Percentiles rank a stretch among this genome's conserved stretches.
phyloP scores from a whole-genome alignment of 2,113 vertebrate genomes.

The Rhinogobius similis region DNA sequence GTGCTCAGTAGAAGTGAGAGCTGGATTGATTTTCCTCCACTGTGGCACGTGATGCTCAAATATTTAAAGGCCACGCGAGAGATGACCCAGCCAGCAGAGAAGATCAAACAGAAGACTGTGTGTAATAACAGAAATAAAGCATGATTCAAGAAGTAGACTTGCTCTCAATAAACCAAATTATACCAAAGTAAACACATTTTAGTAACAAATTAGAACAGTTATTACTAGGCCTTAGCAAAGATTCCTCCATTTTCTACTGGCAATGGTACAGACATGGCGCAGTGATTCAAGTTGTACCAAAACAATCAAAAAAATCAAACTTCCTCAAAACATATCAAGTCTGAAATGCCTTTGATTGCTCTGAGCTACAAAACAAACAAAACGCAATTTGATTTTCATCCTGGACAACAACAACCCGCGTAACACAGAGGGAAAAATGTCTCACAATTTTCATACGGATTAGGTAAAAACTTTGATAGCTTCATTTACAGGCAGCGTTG shows the following conservation, averaged over 20 bases:
- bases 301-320: constrained; percentile 27
- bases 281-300: constrained; percentile 27
- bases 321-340: constrained; percentile 29
- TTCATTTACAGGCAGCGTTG: not conserved
- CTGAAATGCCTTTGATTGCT: constrained; percentile 17
- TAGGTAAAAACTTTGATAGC: not conserved
- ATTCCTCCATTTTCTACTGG: constrained; percentile 50
- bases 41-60: constrained; percentile 1
- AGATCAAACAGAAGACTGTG: not conserved
- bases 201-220: too few relatives aligned
- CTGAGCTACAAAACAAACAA: constrained; percentile 12
- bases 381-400: constrained; percentile 29
- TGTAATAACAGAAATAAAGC: not conserved
- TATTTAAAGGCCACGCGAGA: constrained; percentile 10
- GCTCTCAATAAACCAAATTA: not conserved
- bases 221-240: not conserved
- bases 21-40: constrained; percentile 26
- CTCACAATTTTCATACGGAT: not conserved
- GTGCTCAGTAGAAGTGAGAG: constrained; percentile 18
- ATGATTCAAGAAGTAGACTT: not conserved
- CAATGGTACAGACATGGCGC: not conserved
- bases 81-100: constrained; percentile 14
- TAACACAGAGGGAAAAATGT: not conserved
- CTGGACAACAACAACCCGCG: constrained; percentile 5
- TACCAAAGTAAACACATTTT: not conserved